These are phyloP conservation scores for Trachurus trachurus DNA, from an alignment of 2,797 vertebrate species.

Conservation along the genomic window DNA sequence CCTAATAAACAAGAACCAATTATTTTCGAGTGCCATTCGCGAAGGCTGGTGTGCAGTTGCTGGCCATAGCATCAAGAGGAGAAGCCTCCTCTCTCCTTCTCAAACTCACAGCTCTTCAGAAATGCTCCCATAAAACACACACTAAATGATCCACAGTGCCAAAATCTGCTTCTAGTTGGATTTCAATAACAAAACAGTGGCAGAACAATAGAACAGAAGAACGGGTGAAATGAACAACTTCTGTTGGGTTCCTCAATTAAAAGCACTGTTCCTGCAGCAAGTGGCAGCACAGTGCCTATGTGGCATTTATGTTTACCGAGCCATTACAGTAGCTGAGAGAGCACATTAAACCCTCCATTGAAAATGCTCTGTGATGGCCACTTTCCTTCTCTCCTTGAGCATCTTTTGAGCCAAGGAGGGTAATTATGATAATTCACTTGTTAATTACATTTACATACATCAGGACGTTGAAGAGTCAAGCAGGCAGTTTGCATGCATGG, in stretches of 20 bases:
- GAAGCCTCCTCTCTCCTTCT: conserved; percentile 40
- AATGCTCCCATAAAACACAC: conserved; percentile 62
- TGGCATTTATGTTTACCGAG: conserved; percentile 76
- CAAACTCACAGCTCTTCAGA: conserved; percentile 37
- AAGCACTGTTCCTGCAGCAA: conserved; percentile 50
- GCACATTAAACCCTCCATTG: conserved; percentile 75
- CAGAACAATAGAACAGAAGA: conserved; percentile 53
- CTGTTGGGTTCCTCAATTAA: conserved; percentile 58
- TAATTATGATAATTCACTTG: conserved; percentile 86
- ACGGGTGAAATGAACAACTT: conserved; percentile 71
- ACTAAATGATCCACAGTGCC: conserved; percentile 61
- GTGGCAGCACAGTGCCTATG: conserved; percentile 49
- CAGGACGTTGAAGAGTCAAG: conserved; percentile 68
- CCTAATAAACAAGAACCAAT: conserved; percentile 81
- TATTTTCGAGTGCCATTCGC: conserved; percentile 75
- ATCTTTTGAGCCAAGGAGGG: conserved; percentile 79
- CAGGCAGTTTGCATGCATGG: conserved; percentile 72
- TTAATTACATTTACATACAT: conserved; percentile 88
- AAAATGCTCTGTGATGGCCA: conserved; percentile 77
- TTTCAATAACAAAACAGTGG: conserved; percentile 40
- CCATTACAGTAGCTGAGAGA: conserved; percentile 77
- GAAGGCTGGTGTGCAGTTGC: conserved; percentile 16
- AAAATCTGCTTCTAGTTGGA: conserved; percentile 62
- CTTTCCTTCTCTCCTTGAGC: conserved; percentile 69
- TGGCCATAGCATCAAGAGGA: conserved; percentile 37